Percentiles rank a stretch among this genome's conserved stretches.
Evolutionary conservation across 2,797 vertebrate species (phyloP).

Genomic region (Falco rusticolus): DNA sequence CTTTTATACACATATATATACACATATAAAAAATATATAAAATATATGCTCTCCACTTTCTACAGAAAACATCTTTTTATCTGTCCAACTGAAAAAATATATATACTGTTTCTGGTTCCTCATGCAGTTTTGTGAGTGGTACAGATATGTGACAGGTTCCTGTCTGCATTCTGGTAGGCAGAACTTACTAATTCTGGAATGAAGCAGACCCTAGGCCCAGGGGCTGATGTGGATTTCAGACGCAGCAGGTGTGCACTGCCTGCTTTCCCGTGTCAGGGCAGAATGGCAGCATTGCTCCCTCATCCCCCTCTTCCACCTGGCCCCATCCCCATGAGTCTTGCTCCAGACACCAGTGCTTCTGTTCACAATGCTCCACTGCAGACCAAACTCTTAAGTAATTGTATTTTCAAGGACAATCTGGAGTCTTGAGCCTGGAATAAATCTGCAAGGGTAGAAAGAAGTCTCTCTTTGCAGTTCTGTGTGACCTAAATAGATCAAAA

Average conservation of each 20-base stretch:
- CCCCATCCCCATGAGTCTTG: not conserved
- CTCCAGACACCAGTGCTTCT: not conserved
- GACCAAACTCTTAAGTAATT: not conserved
- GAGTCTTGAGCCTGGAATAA: not conserved
- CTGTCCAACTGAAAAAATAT: not conserved
- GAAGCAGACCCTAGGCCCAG: not conserved
- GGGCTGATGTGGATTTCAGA: not conserved
- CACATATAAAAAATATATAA: too few relatives aligned
- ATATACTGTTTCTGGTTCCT: not conserved
- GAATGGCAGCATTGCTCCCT: accelerated
- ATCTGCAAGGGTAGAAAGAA: not conserved
- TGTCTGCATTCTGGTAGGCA: not conserved
- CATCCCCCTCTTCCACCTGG: too few relatives aligned
- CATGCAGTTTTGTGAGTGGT: not conserved
- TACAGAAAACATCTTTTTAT: not conserved
- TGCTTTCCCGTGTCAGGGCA: accelerated
- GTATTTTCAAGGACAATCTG: accelerated
- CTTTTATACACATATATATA: too few relatives aligned
- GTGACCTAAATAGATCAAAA: not conserved
- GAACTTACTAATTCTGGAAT: not conserved
- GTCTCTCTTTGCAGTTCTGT: not conserved
- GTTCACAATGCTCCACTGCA: not conserved
- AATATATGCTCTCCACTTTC: not conserved
- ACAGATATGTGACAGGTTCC: not conserved
- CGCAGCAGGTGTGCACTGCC: not conserved